Base-by-base conservation (phyloP, 2,888 invertebrate genomes). In the Eristalis pertinax region DNA sequence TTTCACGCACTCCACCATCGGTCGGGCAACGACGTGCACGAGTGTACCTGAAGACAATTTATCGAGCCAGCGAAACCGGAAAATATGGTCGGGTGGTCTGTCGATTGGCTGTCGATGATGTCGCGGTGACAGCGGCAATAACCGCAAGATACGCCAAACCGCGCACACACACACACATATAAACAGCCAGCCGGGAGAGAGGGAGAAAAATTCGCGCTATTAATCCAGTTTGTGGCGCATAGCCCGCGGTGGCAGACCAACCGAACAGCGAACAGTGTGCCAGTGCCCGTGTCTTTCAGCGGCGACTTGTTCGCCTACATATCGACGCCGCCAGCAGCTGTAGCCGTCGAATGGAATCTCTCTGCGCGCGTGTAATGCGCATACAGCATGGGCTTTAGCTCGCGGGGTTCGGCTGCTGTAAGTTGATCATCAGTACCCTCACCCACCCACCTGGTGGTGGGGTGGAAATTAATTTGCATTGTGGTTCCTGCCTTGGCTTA, bases 271-370 rank as follows among this genome's bases (percentile, higher is more conserved):
- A 26, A 26, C 26, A 32, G 35, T 38, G 38, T 38, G 38, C 13
- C 13, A 38, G 38, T 38, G 38, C 13, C 13, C 13, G 38, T 7
- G 13, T 38, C 38, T 50, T 19, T 50, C n/a, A 50, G 4, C n/a
- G 50, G 50, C 35, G 77, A 86, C 85, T 78, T 70, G 85, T 86
- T 86, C 85, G 85, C 85, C 85, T 86, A 86, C 85, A 81, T 81
- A 74, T 38, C 68, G 29, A 41, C 62, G 56, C 63, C 76, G 32
- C 76, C 32, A 67, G 72, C 73, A 80, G 76, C 72, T 85, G 85
- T 77, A 19, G 50, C 50, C 50, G 19, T 8, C 73, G 77, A 68
- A 77, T 32, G n/a, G 67, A 68, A 72, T 80, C 70, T 80, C 70
- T 76, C 50, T 50, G 60, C 41, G 43, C 63, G 29, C 43, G 38